Base-by-base conservation (phyloP, 2,888 invertebrate species). In the Dryobota labecula region DNA sequence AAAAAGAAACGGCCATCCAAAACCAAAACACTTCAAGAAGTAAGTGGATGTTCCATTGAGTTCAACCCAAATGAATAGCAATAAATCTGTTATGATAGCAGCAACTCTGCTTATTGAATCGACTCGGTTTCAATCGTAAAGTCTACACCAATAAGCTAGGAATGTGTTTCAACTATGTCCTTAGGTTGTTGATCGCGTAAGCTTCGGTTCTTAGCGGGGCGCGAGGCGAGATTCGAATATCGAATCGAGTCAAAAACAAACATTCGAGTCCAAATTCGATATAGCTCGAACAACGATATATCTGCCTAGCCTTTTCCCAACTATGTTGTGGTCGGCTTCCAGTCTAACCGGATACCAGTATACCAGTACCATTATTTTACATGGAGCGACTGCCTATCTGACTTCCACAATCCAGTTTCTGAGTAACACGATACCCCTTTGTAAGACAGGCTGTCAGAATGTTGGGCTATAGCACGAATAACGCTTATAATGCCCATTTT, bases 151-250 rank as follows among this genome's bases (percentile, higher is more conserved):
- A 88, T 88, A 86, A 89, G 85, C 88, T 88, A 90, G 88, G 91
- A 92, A 92, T 91, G 90, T 85, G 87, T 87, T 89, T 90, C 88
- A 84, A 87, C 89, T 87, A 87, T 88, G 89, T 87, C 88, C 89
- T 90, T 91, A 90, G 90, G 90, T 90, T 88, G 88, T 87, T 90
- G 88, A 90, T 91, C 88, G 90, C 86, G 85, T 87, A 87, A 88
- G 88, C 84, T 87, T 80, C 49, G 73, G 56, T 8, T 64, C 57
- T 79, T 73, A 72, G 8, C 78, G 72, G 76, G 73, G 33, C n/a
- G 57, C 27, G 43, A 54, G 33, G 68, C 36, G 54, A 15, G n/a
- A 70, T 60, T 74, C 78, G 61, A 70, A 8, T 64, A 6, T 79
- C 71, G 73, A 77, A 24, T 54, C 65, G 79, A 73, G 20, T 49